phyloP scores from a whole-genome alignment of 2,113 vertebrate genomes.

The Spermophilus dauricus region DNA sequence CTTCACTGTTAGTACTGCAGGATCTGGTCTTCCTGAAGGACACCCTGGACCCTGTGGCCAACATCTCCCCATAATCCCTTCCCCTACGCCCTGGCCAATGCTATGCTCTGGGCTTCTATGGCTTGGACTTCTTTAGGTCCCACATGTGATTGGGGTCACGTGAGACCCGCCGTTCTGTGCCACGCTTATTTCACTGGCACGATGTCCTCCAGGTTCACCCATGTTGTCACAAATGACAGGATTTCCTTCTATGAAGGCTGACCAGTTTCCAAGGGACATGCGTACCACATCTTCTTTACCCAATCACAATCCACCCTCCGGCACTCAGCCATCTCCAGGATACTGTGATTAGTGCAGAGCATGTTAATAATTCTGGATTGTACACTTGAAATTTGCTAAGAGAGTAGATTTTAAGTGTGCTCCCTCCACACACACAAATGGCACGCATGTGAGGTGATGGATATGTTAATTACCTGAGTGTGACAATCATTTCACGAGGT shows the following conservation, averaged over 20 bases:
- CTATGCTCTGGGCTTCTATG: not conserved
- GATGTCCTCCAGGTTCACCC: not conserved
- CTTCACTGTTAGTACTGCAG: not conserved
- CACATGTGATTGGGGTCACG: not conserved
- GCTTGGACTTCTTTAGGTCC: not conserved
- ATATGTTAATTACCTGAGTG: not conserved
- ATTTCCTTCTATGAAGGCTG: not conserved
- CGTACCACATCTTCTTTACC: not conserved
- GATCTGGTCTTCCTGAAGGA: not conserved
- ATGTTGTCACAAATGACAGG: not conserved
- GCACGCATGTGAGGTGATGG: not conserved
- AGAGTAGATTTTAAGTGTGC: not conserved
- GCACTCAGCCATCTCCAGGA: not conserved
- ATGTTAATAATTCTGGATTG: not conserved
- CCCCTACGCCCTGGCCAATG: too few relatives aligned
- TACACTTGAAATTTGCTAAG: not conserved
- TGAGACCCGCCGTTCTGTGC: not conserved
- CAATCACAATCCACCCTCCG: not conserved
- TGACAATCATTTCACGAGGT: not conserved
- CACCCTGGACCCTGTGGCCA: too few relatives aligned
- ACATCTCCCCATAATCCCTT: too few relatives aligned
- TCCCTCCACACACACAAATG: not conserved
- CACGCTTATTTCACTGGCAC: not conserved
- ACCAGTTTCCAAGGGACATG: not conserved
- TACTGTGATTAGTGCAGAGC: not conserved